phyloP scores from a whole-genome alignment of 2,888 invertebrate genomes.

The Melieria omissa region DNA sequence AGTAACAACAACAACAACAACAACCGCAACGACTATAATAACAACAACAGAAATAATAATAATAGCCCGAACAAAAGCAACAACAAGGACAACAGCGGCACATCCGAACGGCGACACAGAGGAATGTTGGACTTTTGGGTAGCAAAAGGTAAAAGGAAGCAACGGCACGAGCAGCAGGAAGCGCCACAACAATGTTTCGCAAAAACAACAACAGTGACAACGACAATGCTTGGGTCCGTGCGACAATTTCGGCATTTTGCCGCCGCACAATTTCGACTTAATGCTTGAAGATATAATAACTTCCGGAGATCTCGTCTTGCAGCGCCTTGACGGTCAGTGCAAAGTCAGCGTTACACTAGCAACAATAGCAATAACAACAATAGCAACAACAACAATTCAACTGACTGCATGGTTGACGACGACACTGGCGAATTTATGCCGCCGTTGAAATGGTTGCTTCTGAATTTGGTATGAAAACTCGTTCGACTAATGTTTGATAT shows the following conservation, averaged over 20 bases:
- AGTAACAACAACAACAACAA: constrained; percentile 46
- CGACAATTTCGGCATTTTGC: constrained; percentile 26
- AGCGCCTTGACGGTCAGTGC: not conserved
- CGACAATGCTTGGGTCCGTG: constrained; percentile 7
- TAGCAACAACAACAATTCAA: no score
- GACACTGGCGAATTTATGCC: no score
- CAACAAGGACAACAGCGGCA: constrained; percentile 38
- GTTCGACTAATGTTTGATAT: no score
- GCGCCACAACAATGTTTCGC: constrained; percentile 6
- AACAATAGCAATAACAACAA: no score
- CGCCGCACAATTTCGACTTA: constrained; percentile 44
- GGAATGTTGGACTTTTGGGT: no score
- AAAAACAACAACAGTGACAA: constrained; percentile 22
- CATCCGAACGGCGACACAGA: constrained; percentile 22
- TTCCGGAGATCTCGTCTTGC: constrained; percentile 58
- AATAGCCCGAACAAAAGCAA: constrained; percentile 37
- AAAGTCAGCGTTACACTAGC: no score
- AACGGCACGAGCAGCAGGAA: not conserved
- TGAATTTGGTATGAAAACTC: no score
- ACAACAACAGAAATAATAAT: constrained; percentile 26
- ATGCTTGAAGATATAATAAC: constrained; percentile 65
- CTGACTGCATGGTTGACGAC: no score
- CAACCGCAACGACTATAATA: constrained; percentile 46
- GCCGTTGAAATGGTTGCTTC: no score
- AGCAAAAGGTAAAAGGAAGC: no score